phyloP scores from a whole-genome alignment of 2,113 vertebrate species.

The Mesitornis unicolor region DNA sequence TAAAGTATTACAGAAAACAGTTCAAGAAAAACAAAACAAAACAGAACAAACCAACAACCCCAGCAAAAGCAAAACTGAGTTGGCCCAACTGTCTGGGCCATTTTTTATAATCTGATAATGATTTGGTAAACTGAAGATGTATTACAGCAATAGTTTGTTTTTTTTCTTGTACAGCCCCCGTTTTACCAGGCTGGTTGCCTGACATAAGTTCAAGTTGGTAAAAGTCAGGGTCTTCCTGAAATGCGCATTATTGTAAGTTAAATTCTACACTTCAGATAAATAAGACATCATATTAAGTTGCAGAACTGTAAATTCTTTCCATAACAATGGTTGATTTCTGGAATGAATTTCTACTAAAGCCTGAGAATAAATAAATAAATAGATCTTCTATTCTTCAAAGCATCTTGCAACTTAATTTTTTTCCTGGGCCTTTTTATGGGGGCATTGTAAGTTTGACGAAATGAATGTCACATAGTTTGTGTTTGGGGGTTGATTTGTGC shows the following conservation, averaged over 20 bases:
- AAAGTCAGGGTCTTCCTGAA: neutral
- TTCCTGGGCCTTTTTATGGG: neutral
- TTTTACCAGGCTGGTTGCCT: neutral
- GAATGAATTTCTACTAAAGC: neutral
- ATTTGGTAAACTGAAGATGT: neutral
- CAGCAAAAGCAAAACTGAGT: neutral
- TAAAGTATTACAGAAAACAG: neutral
- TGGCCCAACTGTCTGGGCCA: neutral
- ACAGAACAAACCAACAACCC: rapidly evolving
- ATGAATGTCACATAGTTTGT: neutral
- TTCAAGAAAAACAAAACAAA: neutral
- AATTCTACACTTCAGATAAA: neutral
- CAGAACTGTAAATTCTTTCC: neutral
- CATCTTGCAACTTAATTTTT: neutral
- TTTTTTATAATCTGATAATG: neutral
- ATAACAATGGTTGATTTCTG: neutral
- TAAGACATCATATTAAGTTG: neutral
- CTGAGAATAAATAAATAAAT: neutral
- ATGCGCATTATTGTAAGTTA: neutral
- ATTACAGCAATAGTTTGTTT: neutral
- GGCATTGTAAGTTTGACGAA: neutral
- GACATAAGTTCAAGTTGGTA: neutral
- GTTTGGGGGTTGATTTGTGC: neutral
- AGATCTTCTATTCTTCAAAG: neutral
- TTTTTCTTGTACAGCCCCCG: neutral